phyloP scores from a whole-genome alignment of 2,797 vertebrate genomes.

The Adrianichthys oophorus region DNA sequence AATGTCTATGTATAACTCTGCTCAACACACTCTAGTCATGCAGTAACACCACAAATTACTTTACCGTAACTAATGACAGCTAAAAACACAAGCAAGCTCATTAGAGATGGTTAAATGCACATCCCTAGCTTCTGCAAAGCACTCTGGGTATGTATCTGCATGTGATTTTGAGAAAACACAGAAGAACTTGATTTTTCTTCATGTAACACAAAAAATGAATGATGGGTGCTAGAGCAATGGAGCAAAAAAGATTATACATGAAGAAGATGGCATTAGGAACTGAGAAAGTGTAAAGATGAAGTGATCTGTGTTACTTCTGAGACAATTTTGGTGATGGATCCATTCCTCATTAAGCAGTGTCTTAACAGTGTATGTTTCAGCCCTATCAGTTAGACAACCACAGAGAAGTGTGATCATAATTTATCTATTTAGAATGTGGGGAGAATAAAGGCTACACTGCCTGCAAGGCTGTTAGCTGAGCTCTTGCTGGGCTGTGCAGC shows the following conservation, averaged over 20 bases:
- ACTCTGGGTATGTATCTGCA: constrained; percentile 36
- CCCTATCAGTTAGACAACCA: constrained; percentile 62
- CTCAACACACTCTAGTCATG: no score
- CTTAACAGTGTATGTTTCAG: constrained; percentile 71
- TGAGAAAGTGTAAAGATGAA: constrained; percentile 44
- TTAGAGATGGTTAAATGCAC: constrained; percentile 70
- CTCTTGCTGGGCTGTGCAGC: constrained; percentile 45
- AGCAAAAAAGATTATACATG: constrained; percentile 45
- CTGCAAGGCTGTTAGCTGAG: constrained; percentile 51
- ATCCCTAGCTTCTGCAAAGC: constrained; percentile 56
- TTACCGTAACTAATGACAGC: constrained; percentile 55
- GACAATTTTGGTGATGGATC: constrained; percentile 60
- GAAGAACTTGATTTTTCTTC: constrained; percentile 60
- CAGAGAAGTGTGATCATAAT: constrained; percentile 65
- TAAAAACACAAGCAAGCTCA: constrained; percentile 54
- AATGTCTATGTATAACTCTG: constrained; percentile 37
- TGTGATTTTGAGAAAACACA: constrained; percentile 13
- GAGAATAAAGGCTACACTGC: constrained; percentile 31
- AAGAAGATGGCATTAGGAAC: constrained; percentile 49
- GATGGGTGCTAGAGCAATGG: constrained; percentile 56
- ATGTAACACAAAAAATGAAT: constrained; percentile 44
- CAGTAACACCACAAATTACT: constrained; percentile 59
- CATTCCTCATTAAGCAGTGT: constrained; percentile 71
- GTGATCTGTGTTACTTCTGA: constrained; percentile 62
- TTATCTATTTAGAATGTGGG: constrained; percentile 68